Evolutionary conservation across 2,797 vertebrate genomes (phyloP).

Genomic region (Halcyon smyrnensis): DNA sequence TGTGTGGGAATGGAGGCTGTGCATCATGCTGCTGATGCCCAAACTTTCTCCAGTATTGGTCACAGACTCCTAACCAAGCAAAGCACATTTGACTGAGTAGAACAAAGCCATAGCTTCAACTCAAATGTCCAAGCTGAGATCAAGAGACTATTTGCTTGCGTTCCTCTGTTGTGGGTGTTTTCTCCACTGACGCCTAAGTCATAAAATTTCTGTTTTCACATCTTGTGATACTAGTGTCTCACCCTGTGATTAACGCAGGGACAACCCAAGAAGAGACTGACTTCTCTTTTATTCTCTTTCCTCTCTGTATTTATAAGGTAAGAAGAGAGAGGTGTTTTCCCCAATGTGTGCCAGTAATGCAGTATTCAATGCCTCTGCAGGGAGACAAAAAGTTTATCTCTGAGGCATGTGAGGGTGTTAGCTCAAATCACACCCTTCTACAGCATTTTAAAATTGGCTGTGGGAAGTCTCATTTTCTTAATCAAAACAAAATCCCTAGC

Average conservation of each 20-base stretch:
- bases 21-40: not conserved
- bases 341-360: not conserved
- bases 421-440: not conserved
- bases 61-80: not conserved
- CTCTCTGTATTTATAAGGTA: not conserved
- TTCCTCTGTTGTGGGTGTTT: not conserved
- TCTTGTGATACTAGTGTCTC: not conserved
- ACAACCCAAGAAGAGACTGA: not conserved
- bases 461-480: slow-evolving; percentile 3
- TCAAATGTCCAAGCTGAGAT: not conserved
- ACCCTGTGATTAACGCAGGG: not conserved
- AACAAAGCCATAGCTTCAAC: not conserved
- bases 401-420: not conserved
- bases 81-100: not conserved
- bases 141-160: rapidly evolving
- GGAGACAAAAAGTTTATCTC: not conserved
- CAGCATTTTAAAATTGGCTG: not conserved
- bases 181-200: not conserved
- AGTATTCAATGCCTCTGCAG: not conserved
- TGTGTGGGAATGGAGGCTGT: not conserved
- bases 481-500: slow-evolving; percentile 14
- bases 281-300: not conserved
- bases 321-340: not conserved
- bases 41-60: not conserved
- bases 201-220: not conserved